Conservation (phyloP, 2,888 invertebrate species). For the Branchellion lobata region DNA sequence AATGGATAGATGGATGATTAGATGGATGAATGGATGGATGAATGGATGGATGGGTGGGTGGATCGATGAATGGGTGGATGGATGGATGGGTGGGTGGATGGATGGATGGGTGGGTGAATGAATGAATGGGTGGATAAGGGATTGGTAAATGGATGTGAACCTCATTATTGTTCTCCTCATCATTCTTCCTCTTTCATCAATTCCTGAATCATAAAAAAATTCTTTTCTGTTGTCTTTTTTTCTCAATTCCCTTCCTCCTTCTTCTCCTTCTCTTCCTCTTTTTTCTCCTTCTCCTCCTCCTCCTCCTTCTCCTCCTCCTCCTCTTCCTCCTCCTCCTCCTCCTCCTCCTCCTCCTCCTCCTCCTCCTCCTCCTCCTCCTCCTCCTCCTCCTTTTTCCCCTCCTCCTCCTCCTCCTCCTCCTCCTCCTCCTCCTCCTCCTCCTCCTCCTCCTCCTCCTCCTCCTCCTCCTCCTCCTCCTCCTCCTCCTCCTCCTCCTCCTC, state of each 20-base stretch:
- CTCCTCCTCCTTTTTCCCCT: not conserved
- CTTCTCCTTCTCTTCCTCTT: constrained; percentile 50
- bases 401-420: no score
- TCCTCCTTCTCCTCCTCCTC: constrained; percentile 23
- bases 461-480: constrained; percentile 51
- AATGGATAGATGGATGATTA: not conserved
- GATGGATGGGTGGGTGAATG: not conserved
- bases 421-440: no score
- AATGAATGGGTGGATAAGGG: not conserved
- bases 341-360: not conserved
- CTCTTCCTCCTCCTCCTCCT: not conserved
- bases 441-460: constrained; percentile 51
- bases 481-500: constrained; percentile 43
- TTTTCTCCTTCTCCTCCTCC: constrained; percentile 34
- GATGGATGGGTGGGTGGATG: not conserved
- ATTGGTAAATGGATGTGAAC: not conserved
- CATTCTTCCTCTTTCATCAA: constrained; percentile 38
- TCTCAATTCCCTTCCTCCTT: constrained; percentile 37
- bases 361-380: not conserved
- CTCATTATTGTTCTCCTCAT: constrained; percentile 41
- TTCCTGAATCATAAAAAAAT: no score
- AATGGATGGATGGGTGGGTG: not conserved
- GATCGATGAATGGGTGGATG: constrained; percentile 50
- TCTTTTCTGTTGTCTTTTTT: no score
- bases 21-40: not conserved